Evolutionary conservation across 2,797 vertebrate genomes (phyloP), one percentile per base, ranked within the genome.

Genomic region (Serranus cabrilla): DNA sequence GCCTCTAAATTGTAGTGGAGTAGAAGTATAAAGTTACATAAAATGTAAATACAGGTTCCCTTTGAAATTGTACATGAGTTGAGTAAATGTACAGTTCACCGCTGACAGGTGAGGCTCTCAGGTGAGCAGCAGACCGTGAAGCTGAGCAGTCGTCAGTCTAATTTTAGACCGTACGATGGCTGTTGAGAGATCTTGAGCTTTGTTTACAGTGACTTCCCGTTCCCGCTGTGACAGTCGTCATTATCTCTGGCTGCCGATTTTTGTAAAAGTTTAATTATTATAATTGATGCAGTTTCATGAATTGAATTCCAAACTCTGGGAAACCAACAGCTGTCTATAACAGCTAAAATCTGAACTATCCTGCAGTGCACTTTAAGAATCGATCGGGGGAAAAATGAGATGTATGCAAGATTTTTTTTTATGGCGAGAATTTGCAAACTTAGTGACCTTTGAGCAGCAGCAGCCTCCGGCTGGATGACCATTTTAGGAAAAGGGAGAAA

Each of bases 401-500:
- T 14, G 11, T 23, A 13, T 13, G 42, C 18, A 50, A 3, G 2
- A 34, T n/a, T n/a, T n/a, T 13, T 34, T 11, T 23, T 27, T 47
- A 13, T 25, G 17, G 12, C 6, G 17, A 12, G 27, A 52, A 60
- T 27, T 25, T 52, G 49, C 40, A 27, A 39, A 60, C 27, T 17
- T 57, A 39, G 17, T 18, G 34, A 25, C 56, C 43, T 23, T 69
- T 57, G 10, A 61, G 14, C 21, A 25, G 21, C 21, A 55, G 17
- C 3, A 52, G 20, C 13, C 27, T 17, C 6, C 16, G 40, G 39
- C 27, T 42, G 11, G 12, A 20, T 23, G 18, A 42, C 20, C 39
- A 18, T 51, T 73, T 80, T 61, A 31, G 31, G 42, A 46, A 56
- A 42, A 49, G 60, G 20, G 55, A 61, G 52, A 25, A 37, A 52